Evolutionary conservation across 2,113 vertebrate species (phyloP).

Genomic region (Coracopsis vasa): DNA sequence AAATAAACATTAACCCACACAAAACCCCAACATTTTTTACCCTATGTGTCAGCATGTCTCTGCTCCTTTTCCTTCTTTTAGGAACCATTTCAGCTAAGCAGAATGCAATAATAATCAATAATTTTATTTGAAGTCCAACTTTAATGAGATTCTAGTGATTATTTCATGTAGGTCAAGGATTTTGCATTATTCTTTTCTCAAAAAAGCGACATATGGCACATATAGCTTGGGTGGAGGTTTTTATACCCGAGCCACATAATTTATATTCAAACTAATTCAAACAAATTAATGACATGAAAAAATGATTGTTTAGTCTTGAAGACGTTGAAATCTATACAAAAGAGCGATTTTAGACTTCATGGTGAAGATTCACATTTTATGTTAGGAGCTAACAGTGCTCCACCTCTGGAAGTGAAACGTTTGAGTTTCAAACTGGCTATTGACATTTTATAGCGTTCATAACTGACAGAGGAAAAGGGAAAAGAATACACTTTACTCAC

Average conservation of each 20-base stretch:
- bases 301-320: background rate
- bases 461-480: background rate
- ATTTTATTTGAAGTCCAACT: background rate
- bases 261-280: background rate
- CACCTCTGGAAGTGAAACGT: background rate
- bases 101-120: background rate
- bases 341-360: background rate
- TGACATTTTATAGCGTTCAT: background rate
- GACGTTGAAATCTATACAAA: background rate
- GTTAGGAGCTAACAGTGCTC: background rate
- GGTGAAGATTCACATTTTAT: background rate
- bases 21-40: background rate
- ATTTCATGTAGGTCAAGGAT: background rate
- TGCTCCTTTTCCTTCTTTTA: background rate
- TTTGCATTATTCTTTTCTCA: background rate
- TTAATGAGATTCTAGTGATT: background rate
- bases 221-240: background rate
- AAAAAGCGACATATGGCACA: background rate
- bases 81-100: background rate
- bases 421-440: background rate
- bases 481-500: conserved; percentile 54
- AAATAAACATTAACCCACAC: background rate
- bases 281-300: background rate
- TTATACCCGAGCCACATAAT: background rate
- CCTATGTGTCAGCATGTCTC: background rate